Conservation (phyloP, 2,888 invertebrate genomes). For the Parnassius smintheus region DNA sequence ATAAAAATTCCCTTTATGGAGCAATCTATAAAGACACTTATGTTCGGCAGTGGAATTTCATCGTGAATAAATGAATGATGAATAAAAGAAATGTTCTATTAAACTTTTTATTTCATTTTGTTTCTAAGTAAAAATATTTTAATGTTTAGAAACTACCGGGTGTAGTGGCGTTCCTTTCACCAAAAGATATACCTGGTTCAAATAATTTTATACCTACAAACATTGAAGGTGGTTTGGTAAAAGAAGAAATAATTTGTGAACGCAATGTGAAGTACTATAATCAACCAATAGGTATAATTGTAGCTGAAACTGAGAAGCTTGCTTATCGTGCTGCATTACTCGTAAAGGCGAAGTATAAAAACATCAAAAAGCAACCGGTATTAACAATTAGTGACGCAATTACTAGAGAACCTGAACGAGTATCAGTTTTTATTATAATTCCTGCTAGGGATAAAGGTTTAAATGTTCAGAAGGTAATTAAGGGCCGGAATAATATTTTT, state of each 20-base stretch:
- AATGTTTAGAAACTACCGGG: constrained; percentile 81
- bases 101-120: too few species aligned
- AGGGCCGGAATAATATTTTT: constrained; percentile 77
- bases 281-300: constrained; percentile 85
- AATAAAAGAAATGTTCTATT: too few species aligned
- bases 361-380: constrained; percentile 55
- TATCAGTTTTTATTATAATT: constrained; percentile 41
- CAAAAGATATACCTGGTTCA: constrained; percentile 85
- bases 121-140: neutral
- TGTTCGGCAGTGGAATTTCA: too few species aligned
- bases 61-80: too few species aligned
- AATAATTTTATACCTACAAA: constrained; percentile 76
- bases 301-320: constrained; percentile 79
- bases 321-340: constrained; percentile 81
- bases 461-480: constrained; percentile 72
- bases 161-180: constrained; percentile 83
- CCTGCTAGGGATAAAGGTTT: constrained; percentile 56
- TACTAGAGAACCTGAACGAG: constrained; percentile 49
- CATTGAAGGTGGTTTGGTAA: constrained; percentile 33
- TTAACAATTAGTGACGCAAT: constrained; percentile 51
- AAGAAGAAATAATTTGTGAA: constrained; percentile 75
- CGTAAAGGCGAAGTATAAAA: constrained; percentile 80
- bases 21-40: too few species aligned
- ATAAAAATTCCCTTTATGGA: too few species aligned
- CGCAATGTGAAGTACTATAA: constrained; percentile 82